A percentile compares a stretch with the other conserved stretches of the same genome.
Conservation (phyloP, 2,797 vertebrate genomes). For the Phoxinus dragarum region DNA sequence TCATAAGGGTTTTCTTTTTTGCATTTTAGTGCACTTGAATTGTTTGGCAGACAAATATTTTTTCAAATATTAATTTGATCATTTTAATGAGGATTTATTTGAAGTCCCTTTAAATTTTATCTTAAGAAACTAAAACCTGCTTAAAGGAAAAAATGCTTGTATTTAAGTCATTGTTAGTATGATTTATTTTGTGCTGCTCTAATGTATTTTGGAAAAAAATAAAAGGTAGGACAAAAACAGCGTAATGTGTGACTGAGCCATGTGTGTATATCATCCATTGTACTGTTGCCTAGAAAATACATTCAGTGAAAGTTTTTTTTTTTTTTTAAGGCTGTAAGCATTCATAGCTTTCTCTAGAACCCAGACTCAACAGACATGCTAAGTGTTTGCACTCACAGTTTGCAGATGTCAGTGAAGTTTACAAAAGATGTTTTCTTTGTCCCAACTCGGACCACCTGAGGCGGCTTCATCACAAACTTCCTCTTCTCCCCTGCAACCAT, state of each 20-base stretch:
- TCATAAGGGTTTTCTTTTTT: background rate
- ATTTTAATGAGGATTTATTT: background rate
- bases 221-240: background rate
- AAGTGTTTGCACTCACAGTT: constrained; percentile 81
- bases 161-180: background rate
- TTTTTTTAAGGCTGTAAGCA: background rate
- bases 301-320: background rate
- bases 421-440: constrained; percentile 99
- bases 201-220: background rate
- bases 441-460: constrained; percentile 98
- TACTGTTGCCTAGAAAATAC: background rate
- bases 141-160: background rate
- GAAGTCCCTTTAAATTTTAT: background rate
- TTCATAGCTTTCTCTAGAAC: background rate
- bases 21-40: background rate
- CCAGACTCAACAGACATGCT: background rate
- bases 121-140: background rate
- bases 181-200: background rate
- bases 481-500: constrained; percentile 99
- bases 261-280: background rate
- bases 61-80: background rate
- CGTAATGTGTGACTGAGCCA: background rate
- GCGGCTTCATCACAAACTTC: constrained; percentile 96
- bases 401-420: constrained; percentile 96
- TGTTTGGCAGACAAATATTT: background rate